Percentiles rank a stretch among this genome's conserved stretches.
These are phyloP conservation scores for Papilio aristodemus DNA, from an alignment of 1,140 invertebrate genomes.

Conservation along the genomic window DNA sequence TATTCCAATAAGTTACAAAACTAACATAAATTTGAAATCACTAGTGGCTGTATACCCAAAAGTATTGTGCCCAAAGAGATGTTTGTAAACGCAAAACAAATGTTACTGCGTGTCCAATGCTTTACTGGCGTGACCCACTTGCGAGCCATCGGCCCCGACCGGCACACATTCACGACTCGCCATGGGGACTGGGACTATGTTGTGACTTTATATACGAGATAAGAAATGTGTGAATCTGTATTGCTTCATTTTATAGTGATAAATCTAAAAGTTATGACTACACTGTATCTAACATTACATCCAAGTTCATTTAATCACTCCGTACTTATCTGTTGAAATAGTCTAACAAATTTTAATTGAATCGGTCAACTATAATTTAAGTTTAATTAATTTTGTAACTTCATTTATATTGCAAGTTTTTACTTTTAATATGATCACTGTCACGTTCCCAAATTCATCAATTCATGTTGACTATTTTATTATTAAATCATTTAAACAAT, in stretches of 20 bases:
- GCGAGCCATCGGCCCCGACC: constrained; percentile 31
- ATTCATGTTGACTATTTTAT: too few species aligned
- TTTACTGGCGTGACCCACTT: constrained; percentile 52
- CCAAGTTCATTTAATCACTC: too few species aligned
- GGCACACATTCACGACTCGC: constrained; percentile 35
- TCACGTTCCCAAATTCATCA: too few species aligned
- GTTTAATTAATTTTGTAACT: too few species aligned
- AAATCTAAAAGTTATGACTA: neutral
- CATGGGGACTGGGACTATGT: constrained; percentile 38
- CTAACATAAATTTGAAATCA: neutral
- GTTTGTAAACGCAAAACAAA: constrained; percentile 41
- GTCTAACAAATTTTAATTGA: too few species aligned
- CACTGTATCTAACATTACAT: too few species aligned
- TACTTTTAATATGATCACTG: too few species aligned
- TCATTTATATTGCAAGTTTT: too few species aligned
- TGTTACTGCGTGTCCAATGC: constrained; percentile 40
- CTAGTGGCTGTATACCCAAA: neutral
- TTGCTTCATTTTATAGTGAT: neutral
- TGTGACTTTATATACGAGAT: neutral
- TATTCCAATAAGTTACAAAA: neutral
- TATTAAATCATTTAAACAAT: too few species aligned
- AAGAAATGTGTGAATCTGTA: neutral
- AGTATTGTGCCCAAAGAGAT: constrained; percentile 15
- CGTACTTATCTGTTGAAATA: too few species aligned
- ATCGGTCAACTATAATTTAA: too few species aligned